Evolutionary conservation across 1,140 invertebrate genomes (phyloP).

Genomic region (Rhyacophila brunnea): DNA sequence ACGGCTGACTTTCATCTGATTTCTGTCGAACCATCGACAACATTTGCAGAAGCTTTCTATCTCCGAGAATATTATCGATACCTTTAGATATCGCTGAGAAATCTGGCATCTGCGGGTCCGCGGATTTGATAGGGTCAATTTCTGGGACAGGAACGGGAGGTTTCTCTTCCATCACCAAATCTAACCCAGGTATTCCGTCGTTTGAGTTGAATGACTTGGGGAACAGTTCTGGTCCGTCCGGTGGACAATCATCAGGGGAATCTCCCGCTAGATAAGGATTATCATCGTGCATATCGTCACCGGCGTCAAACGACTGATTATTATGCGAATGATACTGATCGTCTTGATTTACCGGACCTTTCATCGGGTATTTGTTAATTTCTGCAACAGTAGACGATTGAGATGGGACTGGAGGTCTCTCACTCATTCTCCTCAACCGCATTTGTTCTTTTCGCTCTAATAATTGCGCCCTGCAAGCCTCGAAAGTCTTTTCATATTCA

Average conservation of each 20-base stretch:
- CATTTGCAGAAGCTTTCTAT: conserved; percentile 60
- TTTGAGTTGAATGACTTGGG: conserved; percentile 16
- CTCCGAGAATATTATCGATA: conserved; percentile 59
- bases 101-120: conserved; percentile 44
- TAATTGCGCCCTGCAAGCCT: conserved; percentile 72
- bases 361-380: neutral
- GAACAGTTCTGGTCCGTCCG: conserved; percentile 1
- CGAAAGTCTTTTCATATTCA: conserved; percentile 81
- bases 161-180: conserved; percentile 55
- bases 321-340: too few relatives aligned
- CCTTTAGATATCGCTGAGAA: conserved; percentile 58
- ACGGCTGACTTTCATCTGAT: too few relatives aligned
- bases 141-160: too few relatives aligned
- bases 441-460: conserved; percentile 77
- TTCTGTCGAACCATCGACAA: conserved; percentile 50
- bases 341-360: too few relatives aligned
- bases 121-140: conserved; percentile 30
- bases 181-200: conserved; percentile 63
- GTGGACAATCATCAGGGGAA: conserved; percentile 1
- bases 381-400: neutral
- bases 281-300: neutral
- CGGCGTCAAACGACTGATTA: neutral
- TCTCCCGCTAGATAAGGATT: neutral
- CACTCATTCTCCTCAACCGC: conserved; percentile 60
- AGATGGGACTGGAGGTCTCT: conserved; percentile 9